Conservation (phyloP, 2,797 vertebrate species). For the Euphonia xanthogaster region DNA sequence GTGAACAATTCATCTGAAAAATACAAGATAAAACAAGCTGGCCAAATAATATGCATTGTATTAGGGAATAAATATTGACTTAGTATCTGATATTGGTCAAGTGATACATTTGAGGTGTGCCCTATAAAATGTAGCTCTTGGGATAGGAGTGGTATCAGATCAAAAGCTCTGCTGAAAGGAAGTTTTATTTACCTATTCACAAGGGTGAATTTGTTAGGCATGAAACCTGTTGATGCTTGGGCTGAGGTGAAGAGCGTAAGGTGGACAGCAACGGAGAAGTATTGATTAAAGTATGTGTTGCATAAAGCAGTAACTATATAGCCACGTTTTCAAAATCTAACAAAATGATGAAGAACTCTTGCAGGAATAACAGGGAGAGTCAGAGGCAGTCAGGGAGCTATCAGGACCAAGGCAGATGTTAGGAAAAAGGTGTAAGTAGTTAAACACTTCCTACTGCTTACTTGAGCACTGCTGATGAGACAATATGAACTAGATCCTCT, state of each 20-base stretch:
- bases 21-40: neutral
- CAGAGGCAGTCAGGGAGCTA: neutral
- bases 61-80: constrained; percentile 14
- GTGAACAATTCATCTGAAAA: neutral
- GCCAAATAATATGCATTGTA: neutral
- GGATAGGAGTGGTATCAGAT: neutral
- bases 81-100: neutral
- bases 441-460: neutral
- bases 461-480: neutral
- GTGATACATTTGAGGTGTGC: neutral
- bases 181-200: neutral
- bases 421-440: neutral
- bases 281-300: neutral
- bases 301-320: neutral
- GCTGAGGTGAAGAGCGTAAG: neutral
- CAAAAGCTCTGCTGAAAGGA: neutral
- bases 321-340: neutral
- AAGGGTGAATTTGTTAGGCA: neutral
- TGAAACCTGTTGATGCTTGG: neutral
- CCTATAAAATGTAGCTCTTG: neutral
- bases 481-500: neutral
- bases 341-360: neutral
- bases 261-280: neutral
- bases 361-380: neutral
- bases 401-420: neutral